Evolutionary conservation across 2,797 vertebrate genomes (phyloP), one percentile per base, ranked within the genome.

Genomic region (Atherinosoma microstoma): DNA sequence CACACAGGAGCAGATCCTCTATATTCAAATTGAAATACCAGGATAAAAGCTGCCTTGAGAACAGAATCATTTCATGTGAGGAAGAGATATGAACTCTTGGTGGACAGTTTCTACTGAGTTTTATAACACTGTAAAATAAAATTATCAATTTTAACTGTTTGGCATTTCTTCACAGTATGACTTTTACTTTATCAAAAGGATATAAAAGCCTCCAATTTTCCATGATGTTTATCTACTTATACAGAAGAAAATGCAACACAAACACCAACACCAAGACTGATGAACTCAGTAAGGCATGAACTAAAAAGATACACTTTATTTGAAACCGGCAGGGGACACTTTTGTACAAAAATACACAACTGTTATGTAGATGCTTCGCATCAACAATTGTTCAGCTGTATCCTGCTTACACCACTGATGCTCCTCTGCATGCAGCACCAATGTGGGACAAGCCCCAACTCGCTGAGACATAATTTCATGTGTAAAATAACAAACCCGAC

Each of bases 291-390:
- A 60, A 76, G 85, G 77, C 79, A 83, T 91, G 70, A 93, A 90
- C 87, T 91, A 93, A 93, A 93, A 94, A 92, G 90, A 90, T 93
- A 92, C 82, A 92, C 79, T 94, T 95, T 94, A 94, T 94, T 94
- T 88, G 81, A 87, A 92, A 91, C 81, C 89, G 85, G 80, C 81
- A 84, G 84, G 88, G 90, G 86, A 89, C 89, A 88, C 84, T 84
- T 88, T 91, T 87, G 84, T 95, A 95, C 92, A 95, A 94, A 94
- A 94, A 94, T 91, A 91, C 90, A 92, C 84, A 91, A 89, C 57
- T 84, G 83, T 89, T 87, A 88, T 59, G 38, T 67, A 60, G 80
- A 83, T 85, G 83, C 62, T 82, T 85, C 77, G 85, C 76, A 83
- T 82, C 74, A 60, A 82, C 58, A 88, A 83, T 84, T 87, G 87